Evolutionary conservation across 1,140 invertebrate species (phyloP).

Genomic region (Eubasilissa regina): DNA sequence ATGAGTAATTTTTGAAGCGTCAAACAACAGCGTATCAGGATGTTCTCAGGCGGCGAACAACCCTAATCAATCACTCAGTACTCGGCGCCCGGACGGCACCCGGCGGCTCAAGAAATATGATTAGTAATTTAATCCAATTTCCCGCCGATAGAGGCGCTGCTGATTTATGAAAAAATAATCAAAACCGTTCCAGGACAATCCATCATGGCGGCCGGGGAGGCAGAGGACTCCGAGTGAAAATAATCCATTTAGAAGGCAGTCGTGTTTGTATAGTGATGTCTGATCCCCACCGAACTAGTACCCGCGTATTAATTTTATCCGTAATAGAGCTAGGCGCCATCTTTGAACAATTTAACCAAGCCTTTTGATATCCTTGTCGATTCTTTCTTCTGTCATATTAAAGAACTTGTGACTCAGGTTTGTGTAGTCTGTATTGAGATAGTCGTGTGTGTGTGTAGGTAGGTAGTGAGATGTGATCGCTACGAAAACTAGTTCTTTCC

Average conservation of each 20-base stretch:
- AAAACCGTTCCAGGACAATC: conserved; percentile 12
- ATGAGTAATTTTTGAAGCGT: conserved; percentile 1
- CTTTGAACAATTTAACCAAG: too few relatives aligned
- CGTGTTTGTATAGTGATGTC: conserved; percentile 16
- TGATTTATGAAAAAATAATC: conserved; percentile 25
- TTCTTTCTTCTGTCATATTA: too few relatives aligned
- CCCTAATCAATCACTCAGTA: conserved; percentile 17
- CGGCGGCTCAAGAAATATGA: not conserved
- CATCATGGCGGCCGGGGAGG: not conserved
- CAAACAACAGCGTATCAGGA: conserved; percentile 6
- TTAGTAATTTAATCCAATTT: conserved; percentile 20
- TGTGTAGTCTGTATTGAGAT: too few relatives aligned
- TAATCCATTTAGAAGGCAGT: conserved; percentile 9
- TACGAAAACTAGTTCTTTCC: too few relatives aligned
- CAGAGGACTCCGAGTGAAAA: not conserved
- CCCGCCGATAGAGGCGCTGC: not conserved
- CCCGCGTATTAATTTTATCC: too few relatives aligned
- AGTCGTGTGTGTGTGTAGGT: too few relatives aligned
- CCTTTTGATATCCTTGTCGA: too few relatives aligned
- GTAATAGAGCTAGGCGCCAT: too few relatives aligned
- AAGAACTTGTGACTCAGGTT: too few relatives aligned
- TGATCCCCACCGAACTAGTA: not conserved
- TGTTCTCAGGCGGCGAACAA: not conserved
- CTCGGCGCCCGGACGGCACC: not conserved
- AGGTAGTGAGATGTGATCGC: too few relatives aligned